These are phyloP conservation scores for Sipha flava DNA, from an alignment of 1,140 invertebrate genomes.

Conservation along the genomic window DNA sequence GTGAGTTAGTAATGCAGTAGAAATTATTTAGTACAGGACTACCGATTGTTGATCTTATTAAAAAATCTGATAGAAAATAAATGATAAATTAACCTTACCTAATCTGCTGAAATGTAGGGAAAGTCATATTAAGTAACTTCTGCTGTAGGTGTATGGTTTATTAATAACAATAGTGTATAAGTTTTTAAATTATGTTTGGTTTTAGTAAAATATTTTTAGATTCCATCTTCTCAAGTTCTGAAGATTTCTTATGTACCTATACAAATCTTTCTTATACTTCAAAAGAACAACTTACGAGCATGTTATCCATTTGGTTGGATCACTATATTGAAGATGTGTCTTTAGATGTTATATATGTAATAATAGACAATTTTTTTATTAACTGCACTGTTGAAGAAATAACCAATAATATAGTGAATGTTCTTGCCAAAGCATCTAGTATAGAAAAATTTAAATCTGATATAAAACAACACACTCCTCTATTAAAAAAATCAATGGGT, in stretches of 20 bases:
- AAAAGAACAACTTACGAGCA: background rate
- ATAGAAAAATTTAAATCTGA: background rate
- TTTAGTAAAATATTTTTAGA: slow-evolving; percentile 28
- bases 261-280: background rate
- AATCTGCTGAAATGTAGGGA: no score
- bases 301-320: background rate
- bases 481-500: slow-evolving; percentile 19
- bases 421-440: background rate
- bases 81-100: no score
- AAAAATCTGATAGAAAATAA: no score
- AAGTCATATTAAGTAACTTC: no score
- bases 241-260: background rate
- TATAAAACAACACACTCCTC: background rate
- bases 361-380: background rate
- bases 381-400: background rate
- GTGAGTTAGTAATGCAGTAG: background rate
- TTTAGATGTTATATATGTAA: background rate
- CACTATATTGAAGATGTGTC: background rate
- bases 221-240: background rate
- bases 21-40: no score
- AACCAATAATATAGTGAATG: background rate
- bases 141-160: background rate
- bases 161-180: background rate
- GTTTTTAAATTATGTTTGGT: background rate
- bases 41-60: no score